These are phyloP conservation scores for Clunio marinus DNA, from an alignment of 2,888 invertebrate genomes.

Conservation along the genomic window DNA sequence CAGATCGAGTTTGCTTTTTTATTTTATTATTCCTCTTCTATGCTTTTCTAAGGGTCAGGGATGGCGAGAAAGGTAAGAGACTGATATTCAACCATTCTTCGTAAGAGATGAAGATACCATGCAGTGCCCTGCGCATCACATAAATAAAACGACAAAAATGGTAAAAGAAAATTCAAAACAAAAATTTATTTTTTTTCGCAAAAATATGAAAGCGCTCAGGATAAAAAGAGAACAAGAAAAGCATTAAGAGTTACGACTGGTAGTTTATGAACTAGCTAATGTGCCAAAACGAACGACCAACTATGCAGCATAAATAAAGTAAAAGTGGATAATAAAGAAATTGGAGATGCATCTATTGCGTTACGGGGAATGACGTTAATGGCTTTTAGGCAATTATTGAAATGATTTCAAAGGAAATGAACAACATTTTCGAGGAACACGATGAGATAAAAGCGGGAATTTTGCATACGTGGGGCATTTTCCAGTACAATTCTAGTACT, in stretches of 20 bases:
- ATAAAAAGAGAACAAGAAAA: neutral
- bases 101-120: neutral
- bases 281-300: constrained; percentile 9
- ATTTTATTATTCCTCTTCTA: too few species aligned
- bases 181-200: constrained; percentile 9
- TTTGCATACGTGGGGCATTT: too few species aligned
- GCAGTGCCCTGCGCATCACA: neutral
- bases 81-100: too few species aligned
- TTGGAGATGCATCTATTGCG: neutral
- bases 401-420: neutral
- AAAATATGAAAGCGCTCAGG: constrained; percentile 1
- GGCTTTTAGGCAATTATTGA: neutral
- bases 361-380: neutral
- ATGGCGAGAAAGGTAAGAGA: neutral
- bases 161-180: neutral
- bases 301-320: neutral
- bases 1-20: constrained; percentile 20
- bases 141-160: constrained; percentile 11
- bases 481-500: too few species aligned
- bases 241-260: constrained; percentile 11
- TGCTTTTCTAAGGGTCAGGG: constrained; percentile 36
- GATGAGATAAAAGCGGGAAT: too few species aligned
- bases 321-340: constrained; percentile 12
- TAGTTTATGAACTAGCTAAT: constrained; percentile 15
- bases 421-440: neutral